Percentiles rank a stretch among this genome's conserved stretches.
These are phyloP conservation scores for Parapristionchus giblindavisi DNA, from an alignment of 2,888 invertebrate species.

Conservation along the genomic window DNA sequence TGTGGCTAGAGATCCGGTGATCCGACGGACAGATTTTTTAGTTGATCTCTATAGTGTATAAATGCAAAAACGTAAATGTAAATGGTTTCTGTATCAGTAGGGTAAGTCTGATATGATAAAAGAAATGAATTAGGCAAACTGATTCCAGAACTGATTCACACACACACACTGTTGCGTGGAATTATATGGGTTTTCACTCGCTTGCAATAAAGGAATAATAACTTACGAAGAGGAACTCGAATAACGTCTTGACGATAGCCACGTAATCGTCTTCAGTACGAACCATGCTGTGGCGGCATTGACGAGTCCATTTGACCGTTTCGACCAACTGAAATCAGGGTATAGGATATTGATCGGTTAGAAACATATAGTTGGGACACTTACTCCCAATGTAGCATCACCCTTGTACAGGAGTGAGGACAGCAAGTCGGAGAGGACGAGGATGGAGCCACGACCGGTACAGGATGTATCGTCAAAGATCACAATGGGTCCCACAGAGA, in stretches of 20 bases:
- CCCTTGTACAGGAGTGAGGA: neutral
- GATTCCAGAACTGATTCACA: neutral
- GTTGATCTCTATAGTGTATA: too few species aligned
- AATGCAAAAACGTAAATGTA: too few species aligned
- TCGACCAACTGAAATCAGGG: neutral
- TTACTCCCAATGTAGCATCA: neutral
- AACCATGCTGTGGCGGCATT: neutral
- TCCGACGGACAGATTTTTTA: too few species aligned
- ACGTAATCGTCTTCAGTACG: neutral
- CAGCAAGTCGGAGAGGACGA: neutral
- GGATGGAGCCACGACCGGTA: neutral
- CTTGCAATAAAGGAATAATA: neutral
- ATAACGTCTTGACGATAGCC: neutral
- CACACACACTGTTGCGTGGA: neutral
- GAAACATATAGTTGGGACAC: neutral
- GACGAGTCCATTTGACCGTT: neutral
- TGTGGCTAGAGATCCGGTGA: too few species aligned
- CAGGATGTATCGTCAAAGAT: too few species aligned
- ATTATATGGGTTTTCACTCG: too few species aligned
- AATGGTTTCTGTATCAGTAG: too few species aligned
- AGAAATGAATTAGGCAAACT: too few species aligned
- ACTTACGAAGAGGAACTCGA: neutral
- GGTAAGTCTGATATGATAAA: too few species aligned
- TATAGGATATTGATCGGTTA: too few species aligned
- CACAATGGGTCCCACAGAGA: too few species aligned